Percentiles rank a stretch among this genome's conserved stretches.
These are phyloP conservation scores for Steinernema khuongi DNA, from an alignment of 1,140 invertebrate species.

Conservation along the genomic window DNA sequence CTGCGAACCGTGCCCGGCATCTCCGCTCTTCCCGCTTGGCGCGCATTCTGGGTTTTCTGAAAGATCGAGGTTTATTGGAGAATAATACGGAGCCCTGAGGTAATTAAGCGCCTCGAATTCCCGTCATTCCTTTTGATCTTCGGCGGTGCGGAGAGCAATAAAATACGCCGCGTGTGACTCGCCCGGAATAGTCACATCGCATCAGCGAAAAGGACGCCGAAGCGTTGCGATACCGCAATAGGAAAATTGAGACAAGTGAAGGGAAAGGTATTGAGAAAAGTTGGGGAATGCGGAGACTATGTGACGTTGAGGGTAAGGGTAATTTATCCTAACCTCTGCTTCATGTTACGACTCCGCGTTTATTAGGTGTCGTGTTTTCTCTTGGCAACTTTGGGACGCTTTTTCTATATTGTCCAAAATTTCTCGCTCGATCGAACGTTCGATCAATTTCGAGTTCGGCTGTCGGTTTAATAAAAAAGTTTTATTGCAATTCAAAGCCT, in stretches of 20 bases:
- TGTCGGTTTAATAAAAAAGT: too few species aligned
- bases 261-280: too few species aligned
- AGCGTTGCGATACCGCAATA: neutral
- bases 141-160: neutral
- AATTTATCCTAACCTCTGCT: too few species aligned
- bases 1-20: neutral
- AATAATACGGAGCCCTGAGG: neutral
- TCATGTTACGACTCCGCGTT: too few species aligned
- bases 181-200: neutral
- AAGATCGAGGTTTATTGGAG: neutral
- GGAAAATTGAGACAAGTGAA: neutral
- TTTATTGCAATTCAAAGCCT: too few species aligned
- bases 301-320: too few species aligned
- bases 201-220: neutral
- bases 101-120: constrained; percentile 2
- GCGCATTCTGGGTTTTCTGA: neutral
- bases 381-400: too few species aligned
- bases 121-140: neutral
- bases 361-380: too few species aligned
- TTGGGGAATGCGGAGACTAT: too few species aligned
- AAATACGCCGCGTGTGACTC: neutral
- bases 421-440: too few species aligned
- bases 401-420: too few species aligned
- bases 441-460: too few species aligned
- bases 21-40: neutral